phyloP scores from a whole-genome alignment of 2,888 invertebrate species.

The Drosophila silvestris region DNA sequence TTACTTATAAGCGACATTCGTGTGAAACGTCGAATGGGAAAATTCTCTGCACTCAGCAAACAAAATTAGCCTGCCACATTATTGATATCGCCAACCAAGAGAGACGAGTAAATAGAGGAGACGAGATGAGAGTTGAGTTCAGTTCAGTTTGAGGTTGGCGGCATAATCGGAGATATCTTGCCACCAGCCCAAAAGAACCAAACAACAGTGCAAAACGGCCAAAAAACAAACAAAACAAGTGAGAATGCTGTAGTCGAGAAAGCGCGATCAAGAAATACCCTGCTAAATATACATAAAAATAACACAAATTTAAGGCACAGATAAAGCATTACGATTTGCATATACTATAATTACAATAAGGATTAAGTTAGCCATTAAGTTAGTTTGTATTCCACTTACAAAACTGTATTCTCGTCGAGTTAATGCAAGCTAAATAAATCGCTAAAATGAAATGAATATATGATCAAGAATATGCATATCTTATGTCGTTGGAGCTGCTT shows the following conservation, averaged over 20 bases:
- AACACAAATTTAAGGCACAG: neutral
- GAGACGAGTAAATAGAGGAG: neutral
- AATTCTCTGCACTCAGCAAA: neutral
- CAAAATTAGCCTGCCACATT: conserved; percentile 23
- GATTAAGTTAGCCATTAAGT: neutral
- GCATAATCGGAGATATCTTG: conserved; percentile 73
- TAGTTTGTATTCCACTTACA: neutral
- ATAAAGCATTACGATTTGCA: neutral
- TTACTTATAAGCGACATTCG: conserved; percentile 27
- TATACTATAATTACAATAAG: neutral
- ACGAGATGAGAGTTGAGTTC: neutral
- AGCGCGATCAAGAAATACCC: neutral
- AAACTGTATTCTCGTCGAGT: neutral
- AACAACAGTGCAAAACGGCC: neutral
- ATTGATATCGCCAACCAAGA: conserved; percentile 67
- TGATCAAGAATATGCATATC: neutral
- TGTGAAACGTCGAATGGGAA: conserved; percentile 30
- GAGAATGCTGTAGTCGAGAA: no score
- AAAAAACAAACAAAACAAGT: neutral
- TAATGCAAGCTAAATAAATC: neutral
- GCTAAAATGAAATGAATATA: neutral
- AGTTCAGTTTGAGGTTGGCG: conserved; percentile 33
- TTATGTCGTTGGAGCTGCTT: neutral
- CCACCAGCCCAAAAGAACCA: conserved; percentile 41
- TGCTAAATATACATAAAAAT: neutral